A percentile compares a stretch with the other conserved stretches of the same genome.
phyloP scores from a whole-genome alignment of 1,140 invertebrate species.

The Heterodera carotae region DNA sequence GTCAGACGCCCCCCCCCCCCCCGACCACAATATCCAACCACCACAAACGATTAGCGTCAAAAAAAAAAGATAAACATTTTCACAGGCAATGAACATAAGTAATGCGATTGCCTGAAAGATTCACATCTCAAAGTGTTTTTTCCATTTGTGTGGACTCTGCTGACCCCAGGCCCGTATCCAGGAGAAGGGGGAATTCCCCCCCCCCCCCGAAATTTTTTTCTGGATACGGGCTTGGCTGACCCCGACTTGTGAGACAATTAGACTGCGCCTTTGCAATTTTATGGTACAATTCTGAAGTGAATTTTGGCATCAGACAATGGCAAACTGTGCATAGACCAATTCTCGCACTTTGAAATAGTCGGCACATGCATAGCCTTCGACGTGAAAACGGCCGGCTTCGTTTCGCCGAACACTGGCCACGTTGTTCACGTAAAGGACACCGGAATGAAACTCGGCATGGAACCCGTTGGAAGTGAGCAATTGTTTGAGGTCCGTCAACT shows the following conservation, averaged over 20 bases:
- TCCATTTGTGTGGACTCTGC: too few relatives aligned
- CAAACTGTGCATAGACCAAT: slow-evolving; percentile 92
- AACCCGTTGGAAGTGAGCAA: slow-evolving; percentile 85
- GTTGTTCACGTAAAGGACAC: slow-evolving; percentile 91
- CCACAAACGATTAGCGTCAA: too few relatives aligned
- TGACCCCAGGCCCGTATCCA: too few relatives aligned
- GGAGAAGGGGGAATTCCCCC: too few relatives aligned
- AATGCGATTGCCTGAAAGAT: too few relatives aligned
- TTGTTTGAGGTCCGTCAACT: slow-evolving; percentile 90
- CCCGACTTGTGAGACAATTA: too few relatives aligned
- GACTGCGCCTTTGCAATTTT: neutral
- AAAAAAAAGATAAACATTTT: too few relatives aligned
- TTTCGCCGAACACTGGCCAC: slow-evolving; percentile 83
- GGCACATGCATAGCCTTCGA: slow-evolving; percentile 90
- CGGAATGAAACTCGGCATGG: slow-evolving; percentile 86
- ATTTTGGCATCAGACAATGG: slow-evolving; percentile 77
- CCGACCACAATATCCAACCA: neutral
- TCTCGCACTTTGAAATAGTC: slow-evolving; percentile 93
- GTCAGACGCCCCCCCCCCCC: too few relatives aligned
- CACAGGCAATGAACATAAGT: too few relatives aligned
- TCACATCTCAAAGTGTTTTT: too few relatives aligned
- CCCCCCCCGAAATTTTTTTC: too few relatives aligned
- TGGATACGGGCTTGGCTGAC: too few relatives aligned
- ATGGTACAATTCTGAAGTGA: neutral
- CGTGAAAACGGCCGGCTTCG: slow-evolving; percentile 83